A percentile compares a stretch with the other conserved stretches of the same genome.
Conservation (phyloP, 2,888 invertebrate genomes). For the Molanna angustata region DNA sequence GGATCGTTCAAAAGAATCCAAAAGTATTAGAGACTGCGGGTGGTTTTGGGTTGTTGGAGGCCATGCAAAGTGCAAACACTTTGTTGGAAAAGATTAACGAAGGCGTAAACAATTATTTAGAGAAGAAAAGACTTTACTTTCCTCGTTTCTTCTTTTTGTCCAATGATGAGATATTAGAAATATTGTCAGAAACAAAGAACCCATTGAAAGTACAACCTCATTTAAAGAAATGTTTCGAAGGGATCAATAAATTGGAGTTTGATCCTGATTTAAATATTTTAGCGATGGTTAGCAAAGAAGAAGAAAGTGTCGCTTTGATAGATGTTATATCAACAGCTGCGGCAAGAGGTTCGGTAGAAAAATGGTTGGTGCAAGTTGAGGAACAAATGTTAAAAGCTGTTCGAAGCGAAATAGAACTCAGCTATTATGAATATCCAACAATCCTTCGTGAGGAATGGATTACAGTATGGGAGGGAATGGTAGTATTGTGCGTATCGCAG, state of each 20-base stretch:
- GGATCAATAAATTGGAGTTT: constrained; percentile 72
- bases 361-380: constrained; percentile 82
- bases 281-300: constrained; percentile 74
- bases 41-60: constrained; percentile 64
- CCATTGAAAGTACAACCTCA: constrained; percentile 82
- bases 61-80: constrained; percentile 64
- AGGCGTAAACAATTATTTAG: constrained; percentile 78
- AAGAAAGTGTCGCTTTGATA: constrained; percentile 66
- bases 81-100: constrained; percentile 78
- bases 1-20: constrained; percentile 59
- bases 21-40: constrained; percentile 66
- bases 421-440: constrained; percentile 62
- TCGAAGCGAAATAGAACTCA: constrained; percentile 63
- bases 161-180: constrained; percentile 87
- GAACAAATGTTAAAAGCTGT: constrained; percentile 75
- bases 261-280: constrained; percentile 69
- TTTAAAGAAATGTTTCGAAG: constrained; percentile 85
- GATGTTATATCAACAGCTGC: constrained; percentile 65
- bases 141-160: constrained; percentile 88
- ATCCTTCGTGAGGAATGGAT: constrained; percentile 67
- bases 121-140: constrained; percentile 80
- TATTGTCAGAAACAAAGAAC: constrained; percentile 86
- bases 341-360: constrained; percentile 80
- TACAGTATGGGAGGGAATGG: constrained; percentile 77
- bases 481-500: constrained; percentile 74